Conservation (phyloP, 2,113 vertebrate species). For the Erinaceus europaeus region DNA sequence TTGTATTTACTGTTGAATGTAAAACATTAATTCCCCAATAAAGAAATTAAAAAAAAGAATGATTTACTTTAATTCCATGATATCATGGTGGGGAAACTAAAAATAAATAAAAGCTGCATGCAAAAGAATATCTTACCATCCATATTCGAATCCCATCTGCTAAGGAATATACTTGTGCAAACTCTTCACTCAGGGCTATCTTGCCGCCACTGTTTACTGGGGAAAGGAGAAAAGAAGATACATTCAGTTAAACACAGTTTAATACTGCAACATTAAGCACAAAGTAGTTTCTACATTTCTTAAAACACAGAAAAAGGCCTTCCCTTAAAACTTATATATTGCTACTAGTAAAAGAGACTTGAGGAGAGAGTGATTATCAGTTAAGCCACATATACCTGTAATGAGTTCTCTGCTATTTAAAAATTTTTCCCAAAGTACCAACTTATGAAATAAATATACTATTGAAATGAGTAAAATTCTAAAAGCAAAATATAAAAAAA, state of each 20-base stretch:
- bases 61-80: neutral
- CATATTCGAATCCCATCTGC: constrained; percentile 96
- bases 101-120: neutral
- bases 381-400: neutral
- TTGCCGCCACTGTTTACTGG: constrained; percentile 90
- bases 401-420: constrained; percentile 15
- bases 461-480: neutral
- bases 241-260: constrained; percentile 10
- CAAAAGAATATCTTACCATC: constrained; percentile 89
- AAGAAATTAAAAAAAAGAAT: no score
- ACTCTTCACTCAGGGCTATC: constrained; percentile 87
- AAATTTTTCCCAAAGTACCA: neutral
- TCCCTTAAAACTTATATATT: neutral
- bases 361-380: neutral
- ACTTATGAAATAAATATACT: constrained; percentile 28
- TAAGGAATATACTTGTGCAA: constrained; percentile 91
- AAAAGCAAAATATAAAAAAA: constrained; percentile 6
- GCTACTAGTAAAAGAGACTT: neutral
- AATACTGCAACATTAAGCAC: neutral
- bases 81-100: constrained; percentile 8
- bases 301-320: neutral
- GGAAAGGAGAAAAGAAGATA: constrained; percentile 64
- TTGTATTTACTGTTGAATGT: no score
- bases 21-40: no score
- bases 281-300: neutral